Evolutionary conservation across 2,113 vertebrate genomes (phyloP), one percentile per base, ranked within the genome.

Genomic region (Abramis brama): DNA sequence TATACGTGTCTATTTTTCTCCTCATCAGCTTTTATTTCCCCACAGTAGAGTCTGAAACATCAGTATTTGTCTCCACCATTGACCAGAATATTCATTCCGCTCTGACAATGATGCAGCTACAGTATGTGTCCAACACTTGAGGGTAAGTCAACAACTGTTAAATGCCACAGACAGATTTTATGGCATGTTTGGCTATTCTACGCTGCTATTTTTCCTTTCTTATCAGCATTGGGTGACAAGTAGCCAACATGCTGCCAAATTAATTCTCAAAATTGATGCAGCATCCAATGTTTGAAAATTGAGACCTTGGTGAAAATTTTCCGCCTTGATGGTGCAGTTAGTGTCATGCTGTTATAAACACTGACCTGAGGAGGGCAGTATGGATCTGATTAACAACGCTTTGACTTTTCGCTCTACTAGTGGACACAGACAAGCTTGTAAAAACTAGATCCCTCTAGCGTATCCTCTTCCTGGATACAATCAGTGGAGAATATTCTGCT

Each of bases 331-430:
- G 79, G 83, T 21, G 19, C 23, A 36, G 47, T 55, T n/a, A 80
- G 66, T 88, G 33, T 52, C 23, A 6, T 88, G 88, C 82, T 60
- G 87, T 84, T 89, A 77, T 79, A 75, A 86, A 47, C 39, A 15
- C 83, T 79, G 8, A 76, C 91, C 93, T 92, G 87, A 86, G 62
- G 93, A 89, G 88, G 93, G 92, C 91, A 92, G 83, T 93, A 82
- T 91, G 84, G 85, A 75, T 86, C 87, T 84, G 89, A 89, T 81
- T 52, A 91, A 90, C 39, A 75, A 12, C 39, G 60, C 68, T 55
- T 66, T 59, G 33, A 62, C 15, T 23, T 6, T 43, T 77, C 27
- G 12, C 60, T 82, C 57, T 57, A 75, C 79, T n/a, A 70, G 78
- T 86, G 85, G 87, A 85, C 82, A 85, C 71, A 30, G 50, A 33